Evolutionary conservation across 2,113 vertebrate genomes (phyloP).

Genomic region (Arothron firmamentum): DNA sequence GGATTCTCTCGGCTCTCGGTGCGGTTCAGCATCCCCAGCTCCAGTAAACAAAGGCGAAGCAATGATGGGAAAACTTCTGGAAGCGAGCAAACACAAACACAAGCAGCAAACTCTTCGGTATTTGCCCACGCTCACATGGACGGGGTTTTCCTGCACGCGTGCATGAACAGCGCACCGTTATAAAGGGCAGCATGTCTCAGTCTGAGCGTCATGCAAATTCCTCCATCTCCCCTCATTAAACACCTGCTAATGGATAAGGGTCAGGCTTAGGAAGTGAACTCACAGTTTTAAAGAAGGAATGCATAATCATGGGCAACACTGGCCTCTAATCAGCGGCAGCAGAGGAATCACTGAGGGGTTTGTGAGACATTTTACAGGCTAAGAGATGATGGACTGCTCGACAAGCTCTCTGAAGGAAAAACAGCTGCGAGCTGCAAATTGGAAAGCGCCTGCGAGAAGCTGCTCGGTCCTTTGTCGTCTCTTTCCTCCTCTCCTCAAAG

Average conservation of each 20-base stretch:
- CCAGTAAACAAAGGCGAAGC: slow-evolving; percentile 39
- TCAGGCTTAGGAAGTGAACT: slow-evolving; percentile 15
- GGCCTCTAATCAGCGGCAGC: slow-evolving; percentile 16
- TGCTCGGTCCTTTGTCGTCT: slow-evolving; percentile 57
- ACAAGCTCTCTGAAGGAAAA: slow-evolving; percentile 48
- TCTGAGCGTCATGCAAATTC: not conserved
- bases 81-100: slow-evolving; percentile 16
- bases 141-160: not conserved
- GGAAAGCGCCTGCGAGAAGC: slow-evolving; percentile 44
- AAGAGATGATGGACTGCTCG: slow-evolving; percentile 31
- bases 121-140: slow-evolving; percentile 10
- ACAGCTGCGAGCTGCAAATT: slow-evolving; percentile 66
- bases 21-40: slow-evolving; percentile 32
- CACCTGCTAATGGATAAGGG: slow-evolving; percentile 25
- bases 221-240: not conserved
- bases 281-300: slow-evolving; percentile 15
- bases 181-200: not conserved
- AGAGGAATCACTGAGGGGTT: slow-evolving; percentile 28
- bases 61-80: slow-evolving; percentile 14
- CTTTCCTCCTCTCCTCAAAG: slow-evolving; percentile 51
- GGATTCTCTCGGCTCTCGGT: slow-evolving; percentile 50
- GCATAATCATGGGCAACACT: slow-evolving; percentile 19
- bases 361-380: slow-evolving; percentile 22
- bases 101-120: slow-evolving; percentile 4
- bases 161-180: not conserved